Evolutionary conservation across 2,888 invertebrate species (phyloP).

Genomic region (Brachyopa scutellaris): DNA sequence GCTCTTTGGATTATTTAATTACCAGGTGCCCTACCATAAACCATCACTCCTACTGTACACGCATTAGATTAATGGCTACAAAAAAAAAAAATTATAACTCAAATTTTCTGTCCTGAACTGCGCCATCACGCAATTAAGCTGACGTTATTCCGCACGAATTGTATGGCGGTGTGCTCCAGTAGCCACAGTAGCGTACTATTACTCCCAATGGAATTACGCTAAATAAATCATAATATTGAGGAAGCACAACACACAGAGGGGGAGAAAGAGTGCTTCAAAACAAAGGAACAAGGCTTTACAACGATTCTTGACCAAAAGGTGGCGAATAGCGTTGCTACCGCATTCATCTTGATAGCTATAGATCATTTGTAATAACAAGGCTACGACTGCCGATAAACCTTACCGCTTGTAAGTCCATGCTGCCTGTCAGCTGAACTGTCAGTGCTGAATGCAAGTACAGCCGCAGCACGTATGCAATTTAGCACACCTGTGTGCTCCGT

Average conservation of each 20-base stretch:
- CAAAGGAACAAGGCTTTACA: conserved; percentile 38
- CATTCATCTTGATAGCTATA: conserved; percentile 70
- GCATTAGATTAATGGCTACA: neutral
- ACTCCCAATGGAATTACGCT: conserved; percentile 45
- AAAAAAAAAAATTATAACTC: no score
- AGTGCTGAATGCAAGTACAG: conserved; percentile 16
- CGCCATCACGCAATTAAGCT: conserved; percentile 28
- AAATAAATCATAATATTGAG: conserved; percentile 63
- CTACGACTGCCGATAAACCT: conserved; percentile 62
- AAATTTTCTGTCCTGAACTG: neutral
- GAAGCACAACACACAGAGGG: conserved; percentile 32
- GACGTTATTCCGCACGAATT: conserved; percentile 12
- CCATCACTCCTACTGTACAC: neutral
- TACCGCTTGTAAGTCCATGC: conserved; percentile 10
- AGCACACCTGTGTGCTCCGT: conserved; percentile 46
- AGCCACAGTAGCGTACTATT: conserved; percentile 50
- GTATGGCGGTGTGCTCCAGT: conserved; percentile 7
- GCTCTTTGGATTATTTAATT: neutral
- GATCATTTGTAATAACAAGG: conserved; percentile 71
- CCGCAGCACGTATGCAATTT: conserved; percentile 39
- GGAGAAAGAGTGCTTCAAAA: conserved; percentile 19
- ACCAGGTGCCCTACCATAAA: neutral
- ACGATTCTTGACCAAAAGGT: conserved; percentile 59
- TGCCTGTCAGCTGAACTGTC: conserved; percentile 47
- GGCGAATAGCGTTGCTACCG: conserved; percentile 38